phyloP scores from a whole-genome alignment of 2,888 invertebrate species.

The Acrobasis suavella region DNA sequence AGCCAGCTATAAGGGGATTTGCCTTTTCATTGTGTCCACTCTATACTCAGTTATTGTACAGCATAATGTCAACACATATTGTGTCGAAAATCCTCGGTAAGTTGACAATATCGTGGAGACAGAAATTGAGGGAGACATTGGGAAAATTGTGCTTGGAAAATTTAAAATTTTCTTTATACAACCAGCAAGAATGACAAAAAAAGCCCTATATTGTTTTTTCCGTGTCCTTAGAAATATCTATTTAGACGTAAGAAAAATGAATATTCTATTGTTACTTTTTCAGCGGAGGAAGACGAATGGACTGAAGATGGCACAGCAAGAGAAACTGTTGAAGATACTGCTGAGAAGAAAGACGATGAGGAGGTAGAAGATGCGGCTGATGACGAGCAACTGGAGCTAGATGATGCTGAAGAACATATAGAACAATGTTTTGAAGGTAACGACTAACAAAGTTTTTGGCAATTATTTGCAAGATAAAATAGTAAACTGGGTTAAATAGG shows the following conservation, averaged over 20 bases:
- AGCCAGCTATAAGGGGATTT: constrained; percentile 48
- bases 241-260: no score
- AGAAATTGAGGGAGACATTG: constrained; percentile 26
- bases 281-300: constrained; percentile 77
- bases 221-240: no score
- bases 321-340: constrained; percentile 39
- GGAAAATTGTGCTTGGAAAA: background rate
- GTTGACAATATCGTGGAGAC: constrained; percentile 43
- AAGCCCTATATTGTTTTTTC: no score
- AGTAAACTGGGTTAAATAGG: background rate
- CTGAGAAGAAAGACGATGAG: constrained; percentile 40
- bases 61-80: constrained; percentile 45
- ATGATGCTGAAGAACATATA: constrained; percentile 40
- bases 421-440: constrained; percentile 44
- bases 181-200: background rate
- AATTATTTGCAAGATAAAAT: background rate
- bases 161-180: background rate
- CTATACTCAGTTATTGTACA: constrained; percentile 46
- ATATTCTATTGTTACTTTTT: constrained; percentile 26
- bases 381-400: constrained; percentile 43
- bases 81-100: constrained; percentile 48
- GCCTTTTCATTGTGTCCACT: constrained; percentile 44
- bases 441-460: background rate
- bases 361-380: constrained; percentile 43
- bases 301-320: constrained; percentile 47